Conservation (phyloP, 1,140 invertebrate genomes). For the Drosophila sulfurigaster region DNA sequence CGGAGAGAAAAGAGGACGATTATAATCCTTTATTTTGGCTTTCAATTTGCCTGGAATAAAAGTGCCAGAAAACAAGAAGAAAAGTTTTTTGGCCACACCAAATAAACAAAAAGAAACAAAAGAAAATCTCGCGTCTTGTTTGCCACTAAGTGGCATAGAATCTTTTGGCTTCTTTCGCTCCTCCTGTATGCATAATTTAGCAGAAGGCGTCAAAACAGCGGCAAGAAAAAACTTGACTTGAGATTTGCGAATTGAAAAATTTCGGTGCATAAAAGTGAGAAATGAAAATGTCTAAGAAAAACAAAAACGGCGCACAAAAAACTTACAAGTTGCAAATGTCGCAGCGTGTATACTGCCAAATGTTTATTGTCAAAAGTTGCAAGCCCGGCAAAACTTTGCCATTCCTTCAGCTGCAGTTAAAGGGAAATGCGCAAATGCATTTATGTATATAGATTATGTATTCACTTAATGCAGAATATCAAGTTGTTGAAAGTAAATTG, state of each 20-base stretch:
- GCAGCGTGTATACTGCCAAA: constrained; percentile 63
- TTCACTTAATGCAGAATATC: constrained; percentile 20
- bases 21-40: constrained; percentile 63
- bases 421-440: constrained; percentile 20
- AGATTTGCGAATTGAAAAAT: constrained; percentile 71
- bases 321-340: constrained; percentile 56
- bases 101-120: not conserved
- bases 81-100: constrained; percentile 58
- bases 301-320: constrained; percentile 34
- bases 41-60: constrained; percentile 64
- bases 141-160: constrained; percentile 61
- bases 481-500: constrained; percentile 16
- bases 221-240: constrained; percentile 35
- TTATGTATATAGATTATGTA: constrained; percentile 8
- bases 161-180: constrained; percentile 48
- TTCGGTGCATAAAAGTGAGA: constrained; percentile 55
- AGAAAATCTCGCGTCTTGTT: constrained; percentile 15
- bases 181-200: constrained; percentile 67
- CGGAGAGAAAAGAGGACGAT: not conserved
- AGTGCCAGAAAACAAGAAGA: constrained; percentile 57
- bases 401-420: constrained; percentile 22
- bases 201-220: constrained; percentile 45
- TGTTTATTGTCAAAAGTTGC: constrained; percentile 66
- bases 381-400: constrained; percentile 31
- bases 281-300: constrained; percentile 52